These are phyloP conservation scores for Antigone vipio DNA, from an alignment of 2,113 vertebrate genomes.

Conservation along the genomic window DNA sequence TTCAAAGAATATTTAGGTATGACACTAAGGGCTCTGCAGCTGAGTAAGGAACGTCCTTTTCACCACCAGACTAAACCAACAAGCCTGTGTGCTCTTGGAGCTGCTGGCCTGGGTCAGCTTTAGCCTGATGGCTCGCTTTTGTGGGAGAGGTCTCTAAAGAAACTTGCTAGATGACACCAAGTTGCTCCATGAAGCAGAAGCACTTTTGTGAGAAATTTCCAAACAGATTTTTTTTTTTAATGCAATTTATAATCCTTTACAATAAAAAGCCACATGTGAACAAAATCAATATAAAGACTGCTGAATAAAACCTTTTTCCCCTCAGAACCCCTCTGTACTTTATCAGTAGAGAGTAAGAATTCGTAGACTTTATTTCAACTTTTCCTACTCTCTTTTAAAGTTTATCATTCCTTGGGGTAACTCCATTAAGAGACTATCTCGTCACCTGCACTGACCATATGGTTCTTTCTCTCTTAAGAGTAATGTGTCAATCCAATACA, in stretches of 20 bases:
- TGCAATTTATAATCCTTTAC: neutral
- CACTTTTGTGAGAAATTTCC: neutral
- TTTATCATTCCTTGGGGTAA: neutral
- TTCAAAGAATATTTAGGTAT: neutral
- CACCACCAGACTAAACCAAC: neutral
- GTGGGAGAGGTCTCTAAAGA: neutral
- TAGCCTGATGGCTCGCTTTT: neutral
- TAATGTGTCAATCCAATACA: neutral
- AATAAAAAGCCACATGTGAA: neutral
- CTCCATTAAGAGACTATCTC: neutral
- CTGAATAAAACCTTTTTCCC: neutral
- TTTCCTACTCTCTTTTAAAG: neutral
- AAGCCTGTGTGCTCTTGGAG: neutral
- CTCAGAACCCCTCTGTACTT: neutral
- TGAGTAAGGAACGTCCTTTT: neutral
- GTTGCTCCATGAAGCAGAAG: neutral
- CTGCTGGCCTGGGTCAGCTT: neutral
- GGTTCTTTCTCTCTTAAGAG: neutral
- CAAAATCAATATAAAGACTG: neutral
- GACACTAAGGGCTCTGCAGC: neutral
- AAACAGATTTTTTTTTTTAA: neutral
- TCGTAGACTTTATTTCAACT: neutral
- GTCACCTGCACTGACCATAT: neutral
- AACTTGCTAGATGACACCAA: neutral
- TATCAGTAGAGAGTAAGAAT: neutral